Evolutionary conservation across 2,113 vertebrate genomes (phyloP).

Genomic region (Melierax canorus): DNA sequence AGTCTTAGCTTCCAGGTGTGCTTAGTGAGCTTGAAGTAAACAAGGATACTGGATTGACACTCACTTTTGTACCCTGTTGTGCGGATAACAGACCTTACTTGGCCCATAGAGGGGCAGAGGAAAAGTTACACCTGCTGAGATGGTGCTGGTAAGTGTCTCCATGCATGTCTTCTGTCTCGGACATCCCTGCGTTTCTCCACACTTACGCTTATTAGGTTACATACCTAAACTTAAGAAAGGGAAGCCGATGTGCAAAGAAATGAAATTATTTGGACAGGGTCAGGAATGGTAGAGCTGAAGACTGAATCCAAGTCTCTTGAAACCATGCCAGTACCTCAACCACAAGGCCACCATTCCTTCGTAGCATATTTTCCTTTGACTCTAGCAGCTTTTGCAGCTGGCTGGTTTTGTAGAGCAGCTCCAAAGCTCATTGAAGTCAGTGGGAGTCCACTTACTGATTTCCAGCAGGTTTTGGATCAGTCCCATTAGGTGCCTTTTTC

Average conservation of each 20-base stretch:
- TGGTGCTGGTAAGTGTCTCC: not conserved
- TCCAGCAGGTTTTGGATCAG: not conserved
- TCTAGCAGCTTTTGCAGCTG: conserved; percentile 35
- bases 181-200: not conserved
- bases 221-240: not conserved
- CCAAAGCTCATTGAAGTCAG: conserved; percentile 5
- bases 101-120: not conserved
- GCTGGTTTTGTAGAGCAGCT: not conserved
- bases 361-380: not conserved
- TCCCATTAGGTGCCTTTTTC: not conserved
- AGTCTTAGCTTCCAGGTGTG: not conserved
- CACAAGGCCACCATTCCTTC: conserved; percentile 1
- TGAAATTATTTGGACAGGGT: not conserved
- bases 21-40: not conserved
- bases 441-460: not conserved
- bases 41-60: not conserved
- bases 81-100: not conserved
- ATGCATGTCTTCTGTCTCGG: not conserved
- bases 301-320: not conserved
- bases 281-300: not conserved
- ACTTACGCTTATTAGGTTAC: rapidly evolving
- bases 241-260: not conserved
- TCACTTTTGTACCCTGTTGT: not conserved
- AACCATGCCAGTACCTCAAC: not conserved
- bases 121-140: not conserved